Evolutionary conservation across 2,113 vertebrate genomes (phyloP).

Genomic region (Eptesicus fuscus): DNA sequence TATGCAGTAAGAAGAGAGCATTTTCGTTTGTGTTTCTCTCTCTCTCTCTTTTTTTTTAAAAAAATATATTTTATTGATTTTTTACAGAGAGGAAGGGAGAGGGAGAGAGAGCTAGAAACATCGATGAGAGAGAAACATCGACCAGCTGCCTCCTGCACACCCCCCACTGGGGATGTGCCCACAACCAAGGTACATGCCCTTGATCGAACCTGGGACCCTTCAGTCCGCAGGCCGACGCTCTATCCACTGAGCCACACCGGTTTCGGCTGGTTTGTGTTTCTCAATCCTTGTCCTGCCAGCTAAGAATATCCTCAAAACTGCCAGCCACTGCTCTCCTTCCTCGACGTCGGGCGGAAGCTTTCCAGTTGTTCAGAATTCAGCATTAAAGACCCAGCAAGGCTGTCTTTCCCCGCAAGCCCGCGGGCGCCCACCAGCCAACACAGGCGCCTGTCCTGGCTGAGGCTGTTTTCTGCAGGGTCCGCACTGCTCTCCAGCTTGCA

Average conservation of each 20-base stretch:
- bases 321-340: background rate
- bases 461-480: background rate
- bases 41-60: no score
- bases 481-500: background rate
- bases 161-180: no score
- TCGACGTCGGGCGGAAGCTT: background rate
- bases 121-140: no score
- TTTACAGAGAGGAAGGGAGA: no score
- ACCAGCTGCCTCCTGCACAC: no score
- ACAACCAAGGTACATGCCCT: no score
- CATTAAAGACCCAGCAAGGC: background rate
- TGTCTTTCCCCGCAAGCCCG: background rate
- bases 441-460: background rate
- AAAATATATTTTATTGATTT: no score
- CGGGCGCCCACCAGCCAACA: background rate
- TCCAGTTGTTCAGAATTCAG: background rate
- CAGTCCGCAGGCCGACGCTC: no score
- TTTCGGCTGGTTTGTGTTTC: background rate
- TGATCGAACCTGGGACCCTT: no score
- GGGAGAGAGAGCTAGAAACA: no score
- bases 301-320: background rate
- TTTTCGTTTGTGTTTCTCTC: background rate
- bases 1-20: background rate
- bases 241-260: no score
- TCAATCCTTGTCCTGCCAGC: background rate